Evolutionary conservation across 35 echinoderm and acorn worm species (phyloP), one percentile per base, ranked within the genome.

Genomic region (Hemicentrotus pulcherrimus): DNA sequence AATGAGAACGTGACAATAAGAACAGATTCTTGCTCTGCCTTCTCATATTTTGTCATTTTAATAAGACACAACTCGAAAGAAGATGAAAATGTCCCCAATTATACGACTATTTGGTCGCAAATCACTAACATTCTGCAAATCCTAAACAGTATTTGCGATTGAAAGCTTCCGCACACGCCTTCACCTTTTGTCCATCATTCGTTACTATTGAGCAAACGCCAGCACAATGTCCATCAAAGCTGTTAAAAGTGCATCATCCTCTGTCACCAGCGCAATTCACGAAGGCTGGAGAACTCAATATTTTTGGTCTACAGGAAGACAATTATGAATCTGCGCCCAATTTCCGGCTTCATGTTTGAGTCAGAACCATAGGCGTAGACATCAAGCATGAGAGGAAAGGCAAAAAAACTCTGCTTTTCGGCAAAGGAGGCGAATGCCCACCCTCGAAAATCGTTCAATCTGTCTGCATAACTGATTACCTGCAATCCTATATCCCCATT

Each of bases 291-390:
- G 65, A 78, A 28, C 65, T 78, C 65, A 78, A 78, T n/a, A 78
- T 45, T 47, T 45, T 33, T 90, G 88, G 88, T 45, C 88, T 30
- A 47, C 88, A 90, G 88, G 88, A 90, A 90, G 88, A 47, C 88
- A 90, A 90, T 90, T 90, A 90, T 90, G 88, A 90, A 90, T 41
- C 88, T 90, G 46, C 32, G 32, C 19, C 88, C 88, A 90, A 90
- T 90, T 90, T 90, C 88, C 88, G 88, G 88, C 88, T 90, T 90
- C 31, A 47, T 18, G 46, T 90, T 90, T 90, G 88, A 90, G 32
- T 90, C 88, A 90, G 32, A 47, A 90, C 88, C 46, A 78, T 78
- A 28, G 65, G 65, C 65, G 65, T 78, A n/a, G 65, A 78, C 65
- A 78, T n/a, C 28, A 1, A 78, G 65, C 19, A 71, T 6, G 24